These are phyloP conservation scores for Sigmodon hispidus DNA, from an alignment of 2,113 vertebrate species.

Conservation along the genomic window DNA sequence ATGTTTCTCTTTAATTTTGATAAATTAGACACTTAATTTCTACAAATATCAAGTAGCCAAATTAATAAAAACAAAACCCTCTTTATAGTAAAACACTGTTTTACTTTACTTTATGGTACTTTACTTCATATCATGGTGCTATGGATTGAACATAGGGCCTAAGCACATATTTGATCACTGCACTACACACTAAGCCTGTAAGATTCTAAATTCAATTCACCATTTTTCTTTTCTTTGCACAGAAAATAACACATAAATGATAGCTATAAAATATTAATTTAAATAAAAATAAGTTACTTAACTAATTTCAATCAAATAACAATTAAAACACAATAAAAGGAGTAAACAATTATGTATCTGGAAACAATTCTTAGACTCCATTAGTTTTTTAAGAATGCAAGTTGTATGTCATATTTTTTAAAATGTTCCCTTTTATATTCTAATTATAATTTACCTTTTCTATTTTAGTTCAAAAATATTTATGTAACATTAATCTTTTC, in stretches of 20 bases:
- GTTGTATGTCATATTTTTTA: neutral
- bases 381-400: slow-evolving; percentile 45
- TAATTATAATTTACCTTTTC: neutral
- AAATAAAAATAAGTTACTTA: slow-evolving; percentile 19
- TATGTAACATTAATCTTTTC: neutral
- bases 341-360: slow-evolving; percentile 21
- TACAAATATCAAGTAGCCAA: slow-evolving; percentile 51
- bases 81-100: neutral
- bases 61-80: slow-evolving; percentile 36
- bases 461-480: slow-evolving; percentile 19
- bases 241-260: slow-evolving; percentile 22
- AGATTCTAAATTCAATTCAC: slow-evolving; percentile 47
- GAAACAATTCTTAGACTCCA: slow-evolving; percentile 38
- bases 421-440: slow-evolving; percentile 1
- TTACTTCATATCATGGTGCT: neutral
- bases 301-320: slow-evolving; percentile 17
- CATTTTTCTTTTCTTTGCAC: slow-evolving; percentile 29
- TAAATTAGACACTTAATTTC: slow-evolving; percentile 22
- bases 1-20: neutral
- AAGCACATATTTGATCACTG: neutral
- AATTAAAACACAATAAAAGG: slow-evolving; percentile 30
- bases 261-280: neutral
- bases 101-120: neutral
- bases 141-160: neutral
- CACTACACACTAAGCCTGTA: neutral